Percentiles rank a stretch among this genome's conserved stretches.
phyloP scores from a whole-genome alignment of 2,888 invertebrate species.

The Clunio marinus region DNA sequence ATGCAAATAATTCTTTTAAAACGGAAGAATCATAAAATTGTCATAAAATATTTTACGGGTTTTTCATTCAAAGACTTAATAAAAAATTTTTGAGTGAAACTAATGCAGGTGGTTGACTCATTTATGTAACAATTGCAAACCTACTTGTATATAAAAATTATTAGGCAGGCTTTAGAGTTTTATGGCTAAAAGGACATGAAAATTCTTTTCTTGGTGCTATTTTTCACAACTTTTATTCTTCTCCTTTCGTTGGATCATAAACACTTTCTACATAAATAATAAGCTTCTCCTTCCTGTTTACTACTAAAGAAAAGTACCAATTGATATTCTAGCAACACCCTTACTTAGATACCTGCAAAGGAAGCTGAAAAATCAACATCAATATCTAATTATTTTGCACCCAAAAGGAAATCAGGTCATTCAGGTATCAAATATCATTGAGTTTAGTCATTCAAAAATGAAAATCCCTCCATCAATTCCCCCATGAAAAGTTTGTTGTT shows the following conservation, averaged over 20 bases:
- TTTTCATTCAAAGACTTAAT: slow-evolving; percentile 27
- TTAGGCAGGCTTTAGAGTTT: background rate
- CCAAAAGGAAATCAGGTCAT: background rate
- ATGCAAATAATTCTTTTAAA: slow-evolving; percentile 7
- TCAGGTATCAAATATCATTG: background rate
- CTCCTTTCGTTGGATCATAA: no score
- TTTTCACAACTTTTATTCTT: no score
- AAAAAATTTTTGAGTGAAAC: slow-evolving; percentile 28
- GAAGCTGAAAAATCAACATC: slow-evolving; percentile 27
- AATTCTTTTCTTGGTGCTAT: no score
- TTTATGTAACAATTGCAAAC: background rate
- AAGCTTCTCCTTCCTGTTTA: no score
- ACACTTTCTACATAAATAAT: no score
- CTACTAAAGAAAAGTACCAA: no score
- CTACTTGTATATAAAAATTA: slow-evolving; percentile 3
- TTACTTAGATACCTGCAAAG: no score
- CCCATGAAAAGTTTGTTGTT: background rate
- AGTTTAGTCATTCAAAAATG: background rate
- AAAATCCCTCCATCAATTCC: background rate
- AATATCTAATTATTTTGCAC: slow-evolving; percentile 32
- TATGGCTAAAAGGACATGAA: background rate
- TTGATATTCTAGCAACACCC: no score
- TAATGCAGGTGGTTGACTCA: slow-evolving; percentile 34
- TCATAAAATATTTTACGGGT: slow-evolving; percentile 5
- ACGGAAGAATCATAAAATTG: slow-evolving; percentile 24